phyloP scores from a whole-genome alignment of 2,113 vertebrate genomes.

The Mola mola region DNA sequence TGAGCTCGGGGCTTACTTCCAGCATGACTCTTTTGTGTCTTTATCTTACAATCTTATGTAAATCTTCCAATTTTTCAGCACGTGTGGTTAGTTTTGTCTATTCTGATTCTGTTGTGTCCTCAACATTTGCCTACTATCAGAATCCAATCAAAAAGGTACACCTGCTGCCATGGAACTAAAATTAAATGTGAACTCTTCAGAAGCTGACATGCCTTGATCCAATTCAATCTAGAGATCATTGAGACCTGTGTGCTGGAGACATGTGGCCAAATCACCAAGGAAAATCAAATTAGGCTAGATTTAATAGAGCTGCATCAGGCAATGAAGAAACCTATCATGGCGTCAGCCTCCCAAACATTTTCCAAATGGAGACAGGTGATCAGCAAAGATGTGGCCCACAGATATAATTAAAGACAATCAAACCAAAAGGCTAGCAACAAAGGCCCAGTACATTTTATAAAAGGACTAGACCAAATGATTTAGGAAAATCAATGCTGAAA shows the following conservation, averaged over 20 bases:
- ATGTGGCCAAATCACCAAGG: conserved; percentile 63
- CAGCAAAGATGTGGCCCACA: conserved; percentile 47
- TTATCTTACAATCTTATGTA: neutral
- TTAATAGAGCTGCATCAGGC: conserved; percentile 67
- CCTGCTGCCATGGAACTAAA: conserved; percentile 26
- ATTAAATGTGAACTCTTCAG: conserved; percentile 44
- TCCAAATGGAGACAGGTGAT: conserved; percentile 64
- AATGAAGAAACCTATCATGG: conserved; percentile 57
- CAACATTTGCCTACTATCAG: neutral
- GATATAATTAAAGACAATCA: conserved; percentile 47
- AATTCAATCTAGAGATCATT: conserved; percentile 68
- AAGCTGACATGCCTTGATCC: conserved; percentile 44
- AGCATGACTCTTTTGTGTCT: neutral
- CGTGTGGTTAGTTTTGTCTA: neutral
- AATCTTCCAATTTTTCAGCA: neutral
- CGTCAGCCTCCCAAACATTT: conserved; percentile 52
- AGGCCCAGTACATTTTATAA: neutral
- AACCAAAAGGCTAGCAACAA: neutral
- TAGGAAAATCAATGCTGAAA: conserved; percentile 27
- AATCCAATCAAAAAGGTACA: conserved; percentile 45
- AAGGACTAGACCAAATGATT: neutral
- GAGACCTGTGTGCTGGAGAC: conserved; percentile 65
- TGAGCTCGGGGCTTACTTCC: neutral
- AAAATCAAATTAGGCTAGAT: conserved; percentile 74
- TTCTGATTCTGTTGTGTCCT: neutral